Evolutionary conservation across 2,113 vertebrate species (phyloP), one percentile per base, ranked within the genome.

Genomic region (Syngnathus typhle): DNA sequence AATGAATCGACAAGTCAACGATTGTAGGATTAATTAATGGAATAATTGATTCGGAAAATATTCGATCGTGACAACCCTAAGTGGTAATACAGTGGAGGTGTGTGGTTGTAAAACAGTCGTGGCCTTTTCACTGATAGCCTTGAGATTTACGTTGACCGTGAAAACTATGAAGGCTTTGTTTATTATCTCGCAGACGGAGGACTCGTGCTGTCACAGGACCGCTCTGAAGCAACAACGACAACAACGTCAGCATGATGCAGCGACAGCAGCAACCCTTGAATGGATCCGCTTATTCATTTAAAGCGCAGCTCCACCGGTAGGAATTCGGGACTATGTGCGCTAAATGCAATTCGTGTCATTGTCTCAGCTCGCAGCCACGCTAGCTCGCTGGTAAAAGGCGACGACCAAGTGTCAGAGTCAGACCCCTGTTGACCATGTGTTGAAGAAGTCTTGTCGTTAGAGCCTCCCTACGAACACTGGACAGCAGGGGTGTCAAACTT

Each of bases 131-230:
- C 49, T 68, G 16, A 39, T 62, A 76, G n/a, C 51, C 61, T 15
- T n/a, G 47, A 7, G 1, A 62, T 37, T 15, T 39, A 64, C 18
- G 60, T 72, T 47, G 38, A 52, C 27, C 51, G 19, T n/a, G 63
- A 81, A 79, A 71, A 63, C 32, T 74, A 43, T 67, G 65, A 79
- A 79, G 71, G 63, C 32, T 74, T 58, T 67, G 71, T 81, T 75
- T 71, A 54, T 80, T 46, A 39, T 70, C 58, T 46, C 19, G 54
- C n/a, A 51, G 78, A 47, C 64, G 64, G 60, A 58, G 54, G 69
- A 72, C 71, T 81, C 63, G n/a, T 75, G 84, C 59, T 67, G 68
- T 84, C 74, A 69, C 77, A 65, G 72, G 82, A 76, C 75, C 23
- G 39, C 67, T 62, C 43, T 61, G 69, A 71, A 23, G 68, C 64